These are phyloP conservation scores for Trissolcus basalis DNA, from an alignment of 1,140 invertebrate genomes.

Conservation along the genomic window DNA sequence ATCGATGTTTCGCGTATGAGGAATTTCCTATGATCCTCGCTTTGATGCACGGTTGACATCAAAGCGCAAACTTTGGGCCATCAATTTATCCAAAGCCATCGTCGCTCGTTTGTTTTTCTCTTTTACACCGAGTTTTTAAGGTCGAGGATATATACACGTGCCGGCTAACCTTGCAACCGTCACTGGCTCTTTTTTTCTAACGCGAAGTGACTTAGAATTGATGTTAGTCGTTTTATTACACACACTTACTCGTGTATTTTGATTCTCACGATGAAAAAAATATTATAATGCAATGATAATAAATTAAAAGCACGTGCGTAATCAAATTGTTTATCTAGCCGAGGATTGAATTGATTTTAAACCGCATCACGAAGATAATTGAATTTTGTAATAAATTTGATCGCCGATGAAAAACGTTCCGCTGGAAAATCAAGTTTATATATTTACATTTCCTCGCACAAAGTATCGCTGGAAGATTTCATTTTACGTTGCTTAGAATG, in stretches of 20 bases:
- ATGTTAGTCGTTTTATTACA: slow-evolving; percentile 27
- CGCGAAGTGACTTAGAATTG: slow-evolving; percentile 36
- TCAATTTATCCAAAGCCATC: slow-evolving; percentile 21
- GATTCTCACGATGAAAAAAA: slow-evolving; percentile 1
- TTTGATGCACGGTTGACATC: no score
- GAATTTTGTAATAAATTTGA: no score
- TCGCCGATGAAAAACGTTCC: no score
- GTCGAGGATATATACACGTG: slow-evolving; percentile 56
- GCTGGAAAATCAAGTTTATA: no score
- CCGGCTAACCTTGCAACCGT: slow-evolving; percentile 52
- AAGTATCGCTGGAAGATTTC: no score
- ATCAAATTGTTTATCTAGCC: no score
- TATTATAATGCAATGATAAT: neutral
- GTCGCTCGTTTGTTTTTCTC: slow-evolving; percentile 32
- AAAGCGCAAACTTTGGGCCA: slow-evolving; percentile 15
- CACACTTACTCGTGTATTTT: slow-evolving; percentile 5
- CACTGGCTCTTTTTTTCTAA: slow-evolving; percentile 49
- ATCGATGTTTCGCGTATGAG: neutral
- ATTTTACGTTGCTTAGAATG: no score
- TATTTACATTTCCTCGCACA: no score
- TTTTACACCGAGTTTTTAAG: slow-evolving; percentile 48
- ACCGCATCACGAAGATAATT: no score
- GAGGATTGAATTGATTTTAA: no score
- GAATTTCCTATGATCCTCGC: neutral
- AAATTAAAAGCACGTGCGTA: neutral